These are phyloP conservation scores for Cyanoramphus novaezelandiae DNA, from an alignment of 2,113 vertebrate genomes.

Conservation along the genomic window DNA sequence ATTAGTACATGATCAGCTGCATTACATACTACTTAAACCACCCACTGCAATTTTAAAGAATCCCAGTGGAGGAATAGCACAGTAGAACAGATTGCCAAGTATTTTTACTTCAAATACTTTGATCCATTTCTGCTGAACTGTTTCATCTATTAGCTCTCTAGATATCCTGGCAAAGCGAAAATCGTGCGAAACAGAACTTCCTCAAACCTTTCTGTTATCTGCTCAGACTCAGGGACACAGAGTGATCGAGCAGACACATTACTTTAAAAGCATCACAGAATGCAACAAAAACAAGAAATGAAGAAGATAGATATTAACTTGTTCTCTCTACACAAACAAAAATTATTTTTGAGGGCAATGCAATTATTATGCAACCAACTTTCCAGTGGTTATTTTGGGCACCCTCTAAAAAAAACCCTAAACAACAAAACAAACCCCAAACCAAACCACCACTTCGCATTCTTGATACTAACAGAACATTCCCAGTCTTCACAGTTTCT, in stretches of 20 bases:
- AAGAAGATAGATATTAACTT: background rate
- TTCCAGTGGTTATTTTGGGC: slow-evolving; percentile 7
- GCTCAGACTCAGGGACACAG: background rate
- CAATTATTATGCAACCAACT: background rate
- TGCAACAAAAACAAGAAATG: background rate
- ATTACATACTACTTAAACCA: background rate
- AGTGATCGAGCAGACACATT: background rate
- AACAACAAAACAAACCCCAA: background rate
- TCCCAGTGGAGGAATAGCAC: background rate
- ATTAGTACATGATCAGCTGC: background rate
- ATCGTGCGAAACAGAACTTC: background rate
- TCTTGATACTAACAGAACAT: background rate
- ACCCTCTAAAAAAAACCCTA: background rate
- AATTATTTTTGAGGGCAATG: background rate
- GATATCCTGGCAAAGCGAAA: background rate
- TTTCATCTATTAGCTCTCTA: background rate
- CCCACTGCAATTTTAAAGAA: background rate
- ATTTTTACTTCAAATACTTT: background rate
- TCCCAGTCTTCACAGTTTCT: slow-evolving; percentile 8
- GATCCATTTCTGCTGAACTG: background rate
- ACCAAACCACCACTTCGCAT: background rate
- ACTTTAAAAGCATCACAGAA: background rate
- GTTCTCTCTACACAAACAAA: background rate
- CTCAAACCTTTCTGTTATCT: background rate
- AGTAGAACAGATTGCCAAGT: background rate